A percentile compares a stretch with the other conserved stretches of the same genome.
Evolutionary conservation across 2,797 vertebrate species (phyloP).

Genomic region (Syncerus caffer): DNA sequence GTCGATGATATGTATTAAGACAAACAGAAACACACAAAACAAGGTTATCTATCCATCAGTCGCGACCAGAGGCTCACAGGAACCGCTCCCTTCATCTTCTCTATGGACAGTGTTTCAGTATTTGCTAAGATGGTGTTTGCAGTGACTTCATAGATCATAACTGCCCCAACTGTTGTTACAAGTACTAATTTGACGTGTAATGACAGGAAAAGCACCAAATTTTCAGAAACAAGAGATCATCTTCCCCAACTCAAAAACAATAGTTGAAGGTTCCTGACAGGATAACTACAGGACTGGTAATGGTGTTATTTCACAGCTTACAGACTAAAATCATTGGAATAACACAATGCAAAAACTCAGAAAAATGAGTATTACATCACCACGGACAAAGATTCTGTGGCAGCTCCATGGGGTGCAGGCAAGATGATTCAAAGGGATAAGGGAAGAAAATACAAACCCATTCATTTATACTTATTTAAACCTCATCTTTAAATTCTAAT

Average conservation of each 20-base stretch:
- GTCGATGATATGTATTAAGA: neutral
- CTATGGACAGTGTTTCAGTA: neutral
- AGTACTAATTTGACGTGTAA: neutral
- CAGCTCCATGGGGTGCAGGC: neutral
- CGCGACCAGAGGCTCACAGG: neutral
- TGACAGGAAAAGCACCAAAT: conserved; percentile 1
- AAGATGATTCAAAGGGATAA: neutral
- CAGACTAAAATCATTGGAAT: neutral
- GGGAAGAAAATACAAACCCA: neutral
- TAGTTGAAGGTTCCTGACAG: neutral
- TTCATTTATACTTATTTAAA: neutral
- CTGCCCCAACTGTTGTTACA: neutral
- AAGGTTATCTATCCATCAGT: neutral
- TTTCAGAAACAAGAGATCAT: neutral
- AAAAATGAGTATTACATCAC: neutral
- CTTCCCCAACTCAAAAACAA: neutral
- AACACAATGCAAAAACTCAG: neutral
- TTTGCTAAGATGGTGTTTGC: neutral
- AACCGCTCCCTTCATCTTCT: neutral
- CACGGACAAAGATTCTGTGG: neutral
- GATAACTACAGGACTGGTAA: neutral
- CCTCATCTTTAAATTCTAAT: neutral
- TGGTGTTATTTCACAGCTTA: neutral
- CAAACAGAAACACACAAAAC: neutral
- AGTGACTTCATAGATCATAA: neutral